Base-by-base conservation (phyloP, 2,797 vertebrate species). In the Hydrophis major region DNA sequence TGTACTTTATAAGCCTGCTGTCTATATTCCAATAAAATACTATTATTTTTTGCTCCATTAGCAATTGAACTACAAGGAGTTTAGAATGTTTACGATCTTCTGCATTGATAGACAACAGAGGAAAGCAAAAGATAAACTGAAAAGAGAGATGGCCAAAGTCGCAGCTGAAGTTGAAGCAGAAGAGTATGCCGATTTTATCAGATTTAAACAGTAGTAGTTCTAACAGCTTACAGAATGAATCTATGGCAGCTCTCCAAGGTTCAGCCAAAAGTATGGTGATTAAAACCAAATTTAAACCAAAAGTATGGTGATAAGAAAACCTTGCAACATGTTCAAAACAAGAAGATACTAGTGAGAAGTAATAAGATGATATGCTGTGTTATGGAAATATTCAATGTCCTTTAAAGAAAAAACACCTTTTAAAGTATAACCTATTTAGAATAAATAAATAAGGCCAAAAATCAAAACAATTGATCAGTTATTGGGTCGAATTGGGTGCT, bases 31-130 rank as follows among this genome's bases (percentile, higher is more conserved):
- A 89, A 92, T 95, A 63, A 96, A 66, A 57, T 78, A 3, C 50
- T 93, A 91, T 95, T 89, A n/a, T 53, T 53, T 89, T 50, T 88
- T 42, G 32, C 25, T 88, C 88, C 37, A 89, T 90, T 2, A 97
- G 95, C 87, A 61, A 93, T 93, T 91, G 87, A 95, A 86, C 93
- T 95, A 95, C 47, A 93, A 95, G 92, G 95, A 97, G 94, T 95
- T 97, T 42, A 93, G 90, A 92, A 83, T 94, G 86, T 96, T 97
- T 88, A 94, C 94, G 6, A 93, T 92, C 90, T 96, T 95, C 95
- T 94, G 91, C 57, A 89, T 28, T 66, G 95, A 96, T 37, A 96
- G 96, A 90, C 90, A 94, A 2, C 92, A 95, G 61, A 27, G 89
- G 12, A 90, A 90, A 55, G 28, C 92, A 66, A 96, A 7, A 87